Evolutionary conservation across 2,888 invertebrate genomes (phyloP), one percentile per base, ranked within the genome.

Genomic region (Prostheceraeus crozeri): DNA sequence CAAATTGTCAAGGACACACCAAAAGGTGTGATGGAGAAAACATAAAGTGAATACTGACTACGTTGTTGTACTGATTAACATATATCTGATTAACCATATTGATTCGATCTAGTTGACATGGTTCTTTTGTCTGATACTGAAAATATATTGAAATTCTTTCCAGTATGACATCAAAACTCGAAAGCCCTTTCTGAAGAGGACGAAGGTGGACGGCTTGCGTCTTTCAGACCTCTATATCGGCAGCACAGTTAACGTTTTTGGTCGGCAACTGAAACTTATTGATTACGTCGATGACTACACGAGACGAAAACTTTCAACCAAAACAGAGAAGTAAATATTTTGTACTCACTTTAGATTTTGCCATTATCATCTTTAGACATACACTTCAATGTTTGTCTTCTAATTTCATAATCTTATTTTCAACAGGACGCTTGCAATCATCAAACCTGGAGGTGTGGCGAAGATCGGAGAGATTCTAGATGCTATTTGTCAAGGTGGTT

Each of bases 401-500:
- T 4, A 19, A 25, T n/a, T n/a, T n/a, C n/a, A n/a, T n/a, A n/a
- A n/a, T n/a, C n/a, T n/a, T n/a, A n/a, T n/a, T n/a, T n/a, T 46
- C 48, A 25, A 28, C 65, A 76, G 76, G 64, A 85, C 87, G 1
- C 84, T 87, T 76, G 83, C 83, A 2, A 76, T 91, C 65, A 78
- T 91, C 6, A 88, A 87, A 74, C 86, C 87, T 6, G 79, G 83
- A 61, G 82, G 83, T 6, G 78, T 84, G 21, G 78, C 81, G 19
- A 81, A 82, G 70, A 79, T 84, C 65, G 89, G 89, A 0, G 83
- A 84, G 68, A 84, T 91, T 58, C 69, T 91, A 0, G 83, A 81
- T 54, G 75, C 81, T 23, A 81, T 90, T 11, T 77, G 82, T 68
- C 79, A 82, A 51, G 67, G 65, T n/a, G 71, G 73, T 48, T 79